A percentile compares a stretch with the other conserved stretches of the same genome.
These are phyloP conservation scores for Tetragonisca angustula DNA, from an alignment of 2,888 invertebrate genomes.

Conservation along the genomic window DNA sequence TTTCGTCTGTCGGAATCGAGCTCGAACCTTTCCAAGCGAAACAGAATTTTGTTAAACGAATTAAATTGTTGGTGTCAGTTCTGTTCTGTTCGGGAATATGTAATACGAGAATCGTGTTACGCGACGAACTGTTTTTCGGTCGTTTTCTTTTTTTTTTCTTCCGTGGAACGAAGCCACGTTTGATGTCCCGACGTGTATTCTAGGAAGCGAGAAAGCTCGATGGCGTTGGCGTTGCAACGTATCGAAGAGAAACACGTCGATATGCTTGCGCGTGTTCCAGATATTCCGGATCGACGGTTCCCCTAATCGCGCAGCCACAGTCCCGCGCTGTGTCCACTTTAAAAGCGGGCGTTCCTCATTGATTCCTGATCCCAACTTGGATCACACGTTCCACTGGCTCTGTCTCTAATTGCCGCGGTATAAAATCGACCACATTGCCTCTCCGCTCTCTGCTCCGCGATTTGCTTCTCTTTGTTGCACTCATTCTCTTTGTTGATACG, in stretches of 20 bases:
- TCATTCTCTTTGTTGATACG: neutral
- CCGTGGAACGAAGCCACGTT: constrained; percentile 17
- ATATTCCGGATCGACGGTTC: constrained; percentile 34
- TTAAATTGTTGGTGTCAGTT: too few species aligned
- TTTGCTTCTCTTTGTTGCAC: neutral
- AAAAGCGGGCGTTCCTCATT: constrained; percentile 19
- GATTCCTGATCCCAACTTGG: constrained; percentile 11
- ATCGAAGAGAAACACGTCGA: constrained; percentile 43
- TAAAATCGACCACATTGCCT: neutral
- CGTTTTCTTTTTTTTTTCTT: constrained; percentile 1
- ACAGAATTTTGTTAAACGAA: too few species aligned
- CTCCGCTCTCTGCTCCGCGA: neutral
- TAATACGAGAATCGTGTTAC: too few species aligned
- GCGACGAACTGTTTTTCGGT: too few species aligned
- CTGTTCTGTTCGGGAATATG: too few species aligned
- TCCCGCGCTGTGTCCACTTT: neutral
- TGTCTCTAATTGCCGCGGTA: constrained; percentile 11
- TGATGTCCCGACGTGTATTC: constrained; percentile 33
- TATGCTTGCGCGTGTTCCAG: constrained; percentile 22
- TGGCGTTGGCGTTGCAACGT: constrained; percentile 32
- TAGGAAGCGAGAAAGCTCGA: constrained; percentile 31
- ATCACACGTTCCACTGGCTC: neutral
- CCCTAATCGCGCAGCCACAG: constrained; percentile 3
- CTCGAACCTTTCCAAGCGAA: too few species aligned
- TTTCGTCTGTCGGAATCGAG: too few species aligned